phyloP scores from a whole-genome alignment of 2,888 invertebrate species.

The Pyrgus malvae region DNA sequence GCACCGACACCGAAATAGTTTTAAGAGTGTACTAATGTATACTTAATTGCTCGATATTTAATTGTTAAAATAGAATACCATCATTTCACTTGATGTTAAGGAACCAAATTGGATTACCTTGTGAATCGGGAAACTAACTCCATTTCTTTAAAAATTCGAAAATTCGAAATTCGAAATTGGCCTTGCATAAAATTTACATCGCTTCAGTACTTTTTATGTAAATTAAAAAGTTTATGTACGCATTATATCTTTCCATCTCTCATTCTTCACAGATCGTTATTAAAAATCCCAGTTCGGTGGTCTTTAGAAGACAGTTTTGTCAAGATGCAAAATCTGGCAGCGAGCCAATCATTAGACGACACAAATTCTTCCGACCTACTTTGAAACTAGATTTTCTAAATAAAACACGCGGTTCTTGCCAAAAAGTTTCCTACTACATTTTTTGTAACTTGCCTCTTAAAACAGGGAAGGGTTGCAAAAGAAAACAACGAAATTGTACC shows the following conservation, averaged over 20 bases:
- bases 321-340: constrained; percentile 39
- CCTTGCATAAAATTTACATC: no score
- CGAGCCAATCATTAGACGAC: constrained; percentile 47
- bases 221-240: no score
- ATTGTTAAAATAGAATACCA: no score
- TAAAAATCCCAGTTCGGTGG: constrained; percentile 28
- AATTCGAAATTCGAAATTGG: no score
- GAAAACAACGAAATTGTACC: constrained; percentile 51
- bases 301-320: constrained; percentile 35
- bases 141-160: no score
- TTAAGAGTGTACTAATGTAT: no score
- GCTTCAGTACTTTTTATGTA: no score
- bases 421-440: not conserved
- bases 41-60: no score
- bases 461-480: constrained; percentile 24
- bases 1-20: no score
- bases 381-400: constrained; percentile 48
- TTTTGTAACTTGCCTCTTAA: not conserved
- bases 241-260: not conserved
- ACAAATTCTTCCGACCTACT: constrained; percentile 45
- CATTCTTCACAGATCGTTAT: constrained; percentile 5
- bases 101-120: no score
- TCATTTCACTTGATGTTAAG: no score
- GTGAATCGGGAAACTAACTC: no score
- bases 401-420: constrained; percentile 13